These are phyloP conservation scores for Lasioglossum pauxillum DNA, from an alignment of 2,888 invertebrate genomes.

Conservation along the genomic window DNA sequence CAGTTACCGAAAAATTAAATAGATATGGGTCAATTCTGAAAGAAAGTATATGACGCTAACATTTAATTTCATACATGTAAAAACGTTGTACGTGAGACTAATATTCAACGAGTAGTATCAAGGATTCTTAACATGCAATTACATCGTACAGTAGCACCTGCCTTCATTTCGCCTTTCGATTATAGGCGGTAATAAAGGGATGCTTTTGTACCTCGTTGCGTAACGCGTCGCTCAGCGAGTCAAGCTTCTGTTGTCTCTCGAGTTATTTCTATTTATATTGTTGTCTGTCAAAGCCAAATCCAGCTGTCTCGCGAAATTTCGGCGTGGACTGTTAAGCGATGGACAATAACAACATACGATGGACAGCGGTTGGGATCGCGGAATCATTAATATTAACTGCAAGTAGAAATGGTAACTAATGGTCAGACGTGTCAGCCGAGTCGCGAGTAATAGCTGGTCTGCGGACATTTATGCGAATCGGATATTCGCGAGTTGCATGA, in stretches of 20 bases:
- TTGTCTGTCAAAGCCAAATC: background rate
- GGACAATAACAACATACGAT: background rate
- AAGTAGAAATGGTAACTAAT: conserved; percentile 17
- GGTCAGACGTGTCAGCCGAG: conserved; percentile 5
- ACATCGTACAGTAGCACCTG: background rate
- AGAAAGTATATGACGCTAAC: background rate
- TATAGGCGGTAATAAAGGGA: background rate
- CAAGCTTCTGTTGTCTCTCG: background rate
- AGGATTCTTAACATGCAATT: background rate
- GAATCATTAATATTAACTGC: conserved; percentile 10
- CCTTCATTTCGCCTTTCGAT: background rate
- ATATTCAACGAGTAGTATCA: background rate
- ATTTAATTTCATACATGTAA: background rate
- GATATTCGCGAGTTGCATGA: too few relatives aligned
- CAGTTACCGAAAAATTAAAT: background rate
- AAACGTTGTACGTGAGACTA: background rate
- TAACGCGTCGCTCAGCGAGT: background rate
- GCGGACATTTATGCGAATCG: conserved; percentile 2
- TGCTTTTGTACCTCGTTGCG: background rate
- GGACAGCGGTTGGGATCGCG: background rate
- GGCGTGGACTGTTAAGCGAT: background rate
- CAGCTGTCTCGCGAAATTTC: background rate
- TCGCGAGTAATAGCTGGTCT: background rate
- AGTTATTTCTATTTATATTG: conserved; percentile 9
- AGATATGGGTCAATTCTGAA: background rate